phyloP scores from a whole-genome alignment of 1,140 invertebrate species.

The Heliconius nattereri region DNA sequence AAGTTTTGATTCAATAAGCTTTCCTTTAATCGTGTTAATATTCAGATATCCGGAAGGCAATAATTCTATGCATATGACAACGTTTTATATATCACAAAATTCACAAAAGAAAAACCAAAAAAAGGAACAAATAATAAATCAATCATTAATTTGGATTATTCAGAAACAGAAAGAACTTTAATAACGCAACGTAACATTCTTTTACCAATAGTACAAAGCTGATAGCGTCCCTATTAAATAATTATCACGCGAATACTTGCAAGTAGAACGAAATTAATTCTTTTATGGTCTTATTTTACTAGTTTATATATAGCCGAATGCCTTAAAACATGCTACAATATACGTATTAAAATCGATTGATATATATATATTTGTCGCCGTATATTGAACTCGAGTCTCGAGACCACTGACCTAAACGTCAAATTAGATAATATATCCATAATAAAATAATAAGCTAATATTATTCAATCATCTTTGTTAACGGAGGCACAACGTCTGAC shows the following conservation, averaged over 20 bases:
- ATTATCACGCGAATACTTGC: conserved; percentile 5
- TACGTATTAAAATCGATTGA: background rate
- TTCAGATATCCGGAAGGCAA: too few relatives aligned
- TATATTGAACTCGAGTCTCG: background rate
- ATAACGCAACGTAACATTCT: background rate
- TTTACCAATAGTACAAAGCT: background rate
- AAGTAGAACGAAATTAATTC: conserved; percentile 9
- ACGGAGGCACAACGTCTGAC: too few relatives aligned
- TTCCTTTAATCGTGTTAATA: too few relatives aligned
- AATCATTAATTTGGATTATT: background rate
- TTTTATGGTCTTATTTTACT: background rate
- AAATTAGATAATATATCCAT: conserved; percentile 1
- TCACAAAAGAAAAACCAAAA: background rate
- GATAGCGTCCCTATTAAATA: background rate
- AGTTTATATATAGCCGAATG: background rate
- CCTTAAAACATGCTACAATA: background rate
- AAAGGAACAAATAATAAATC: background rate
- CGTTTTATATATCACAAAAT: too few relatives aligned
- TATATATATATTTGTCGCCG: conserved; percentile 4
- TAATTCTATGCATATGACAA: too few relatives aligned
- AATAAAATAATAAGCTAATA: background rate
- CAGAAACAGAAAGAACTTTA: background rate
- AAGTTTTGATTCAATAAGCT: too few relatives aligned
- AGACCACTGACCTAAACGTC: conserved; percentile 1
- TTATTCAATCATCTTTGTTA: background rate